Evolutionary conservation across 2,797 vertebrate genomes (phyloP).

Genomic region (Diceros bicornis): DNA sequence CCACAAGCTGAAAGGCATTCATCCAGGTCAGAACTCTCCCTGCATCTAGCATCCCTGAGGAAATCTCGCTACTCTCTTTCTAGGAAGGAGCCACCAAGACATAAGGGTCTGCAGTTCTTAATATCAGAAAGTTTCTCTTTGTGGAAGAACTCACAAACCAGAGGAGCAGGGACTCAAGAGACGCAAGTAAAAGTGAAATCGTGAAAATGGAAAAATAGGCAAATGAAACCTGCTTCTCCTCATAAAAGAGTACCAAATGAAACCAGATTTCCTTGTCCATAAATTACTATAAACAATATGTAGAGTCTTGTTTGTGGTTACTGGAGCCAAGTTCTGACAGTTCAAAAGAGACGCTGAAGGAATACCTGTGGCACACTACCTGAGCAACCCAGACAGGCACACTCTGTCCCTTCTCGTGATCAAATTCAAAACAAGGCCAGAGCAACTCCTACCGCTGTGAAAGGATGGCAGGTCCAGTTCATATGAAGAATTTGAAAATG

Average conservation of each 20-base stretch:
- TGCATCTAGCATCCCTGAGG: neutral
- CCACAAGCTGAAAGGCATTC: neutral
- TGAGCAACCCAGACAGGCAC: conserved; percentile 11
- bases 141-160: conserved; percentile 8
- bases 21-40: neutral
- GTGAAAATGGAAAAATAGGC: conserved; percentile 17
- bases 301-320: conserved; percentile 68
- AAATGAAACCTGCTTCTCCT: conserved; percentile 33
- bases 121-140: neutral
- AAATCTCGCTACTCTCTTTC: neutral
- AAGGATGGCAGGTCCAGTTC: neutral
- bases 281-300: conserved; percentile 72
- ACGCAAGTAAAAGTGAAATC: neutral
- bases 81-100: neutral
- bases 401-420: conserved; percentile 65
- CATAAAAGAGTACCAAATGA: conserved; percentile 25
- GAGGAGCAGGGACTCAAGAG: neutral
- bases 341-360: conserved; percentile 69
- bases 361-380: neutral
- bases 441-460: neutral
- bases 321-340: conserved; percentile 65
- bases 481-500: neutral
- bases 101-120: neutral
- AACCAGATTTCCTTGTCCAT: conserved; percentile 67
- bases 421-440: conserved; percentile 44